Conservation (phyloP, 2,888 invertebrate species). For the Neoascia interrupta region DNA sequence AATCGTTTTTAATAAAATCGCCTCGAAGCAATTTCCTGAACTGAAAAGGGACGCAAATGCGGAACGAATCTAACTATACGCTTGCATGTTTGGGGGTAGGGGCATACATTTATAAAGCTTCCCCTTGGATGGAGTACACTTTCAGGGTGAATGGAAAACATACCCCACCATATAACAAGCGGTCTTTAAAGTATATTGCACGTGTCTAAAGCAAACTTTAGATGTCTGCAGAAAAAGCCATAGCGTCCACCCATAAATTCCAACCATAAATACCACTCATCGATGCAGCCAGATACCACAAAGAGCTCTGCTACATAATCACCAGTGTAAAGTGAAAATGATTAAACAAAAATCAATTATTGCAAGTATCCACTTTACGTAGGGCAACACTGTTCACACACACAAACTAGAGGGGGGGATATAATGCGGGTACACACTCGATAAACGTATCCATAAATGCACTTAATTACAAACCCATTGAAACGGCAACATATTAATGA, state of each 20-base stretch:
- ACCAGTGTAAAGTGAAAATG: slow-evolving; percentile 56
- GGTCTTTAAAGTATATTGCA: too few relatives aligned
- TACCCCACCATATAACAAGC: too few relatives aligned
- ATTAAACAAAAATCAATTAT: slow-evolving; percentile 67
- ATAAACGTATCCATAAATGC: slow-evolving; percentile 52
- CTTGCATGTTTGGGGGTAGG: neutral
- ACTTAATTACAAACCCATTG: slow-evolving; percentile 65
- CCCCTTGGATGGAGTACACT: too few relatives aligned
- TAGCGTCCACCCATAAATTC: slow-evolving; percentile 36
- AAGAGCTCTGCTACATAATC: slow-evolving; percentile 51
- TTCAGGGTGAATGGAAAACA: too few relatives aligned
- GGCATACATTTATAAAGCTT: too few relatives aligned
- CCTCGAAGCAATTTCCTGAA: slow-evolving; percentile 45
- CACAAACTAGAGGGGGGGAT: neutral
- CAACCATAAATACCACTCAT: slow-evolving; percentile 23
- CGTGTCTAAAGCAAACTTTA: too few relatives aligned
- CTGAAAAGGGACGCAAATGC: slow-evolving; percentile 31
- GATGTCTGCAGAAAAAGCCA: too few relatives aligned
- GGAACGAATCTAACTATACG: slow-evolving; percentile 25
- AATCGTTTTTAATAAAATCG: slow-evolving; percentile 40
- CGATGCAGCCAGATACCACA: slow-evolving; percentile 33
- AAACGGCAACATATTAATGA: slow-evolving; percentile 65
- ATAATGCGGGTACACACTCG: neutral
- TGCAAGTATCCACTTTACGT: slow-evolving; percentile 46
- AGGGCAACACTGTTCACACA: slow-evolving; percentile 1